These are phyloP conservation scores for Cryptus armator DNA, from an alignment of 2,888 invertebrate species.

Conservation along the genomic window DNA sequence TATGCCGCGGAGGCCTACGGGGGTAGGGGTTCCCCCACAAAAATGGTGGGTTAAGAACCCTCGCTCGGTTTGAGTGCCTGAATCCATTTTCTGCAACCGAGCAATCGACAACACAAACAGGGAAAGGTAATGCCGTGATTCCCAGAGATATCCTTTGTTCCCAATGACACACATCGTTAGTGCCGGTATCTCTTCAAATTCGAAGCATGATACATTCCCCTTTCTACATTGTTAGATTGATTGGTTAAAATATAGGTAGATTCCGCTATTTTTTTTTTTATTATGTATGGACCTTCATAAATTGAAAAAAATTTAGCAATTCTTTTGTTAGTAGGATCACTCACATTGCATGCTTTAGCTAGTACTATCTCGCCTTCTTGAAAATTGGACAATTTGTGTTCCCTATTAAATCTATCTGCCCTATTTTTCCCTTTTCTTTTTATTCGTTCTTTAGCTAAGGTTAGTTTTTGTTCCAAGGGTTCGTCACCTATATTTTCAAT, in stretches of 20 bases:
- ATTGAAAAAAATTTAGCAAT: constrained; percentile 15
- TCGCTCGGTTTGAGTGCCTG: too few relatives aligned
- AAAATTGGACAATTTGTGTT: neutral
- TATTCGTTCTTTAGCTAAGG: too few relatives aligned
- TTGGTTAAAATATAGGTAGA: constrained; percentile 15
- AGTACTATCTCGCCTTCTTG: neutral
- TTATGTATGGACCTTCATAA: constrained; percentile 11
- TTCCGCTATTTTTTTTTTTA: neutral
- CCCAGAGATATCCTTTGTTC: too few relatives aligned
- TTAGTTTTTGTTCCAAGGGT: too few relatives aligned
- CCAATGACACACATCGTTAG: too few relatives aligned
- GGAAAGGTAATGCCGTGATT: too few relatives aligned
- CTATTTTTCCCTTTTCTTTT: neutral
- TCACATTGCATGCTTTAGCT: neutral
- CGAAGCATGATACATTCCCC: constrained; percentile 29
- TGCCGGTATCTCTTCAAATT: neutral
- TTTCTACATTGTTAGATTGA: neutral
- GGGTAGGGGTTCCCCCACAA: too few relatives aligned
- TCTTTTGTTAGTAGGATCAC: constrained; percentile 3
- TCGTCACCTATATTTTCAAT: too few relatives aligned
- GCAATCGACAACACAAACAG: too few relatives aligned
- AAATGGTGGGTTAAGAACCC: too few relatives aligned
- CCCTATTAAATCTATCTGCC: neutral
- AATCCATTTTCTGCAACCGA: too few relatives aligned
- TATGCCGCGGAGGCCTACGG: too few relatives aligned